phyloP scores from a whole-genome alignment of 1,140 invertebrate species.

The Pseudomyrmex dendroicus region DNA sequence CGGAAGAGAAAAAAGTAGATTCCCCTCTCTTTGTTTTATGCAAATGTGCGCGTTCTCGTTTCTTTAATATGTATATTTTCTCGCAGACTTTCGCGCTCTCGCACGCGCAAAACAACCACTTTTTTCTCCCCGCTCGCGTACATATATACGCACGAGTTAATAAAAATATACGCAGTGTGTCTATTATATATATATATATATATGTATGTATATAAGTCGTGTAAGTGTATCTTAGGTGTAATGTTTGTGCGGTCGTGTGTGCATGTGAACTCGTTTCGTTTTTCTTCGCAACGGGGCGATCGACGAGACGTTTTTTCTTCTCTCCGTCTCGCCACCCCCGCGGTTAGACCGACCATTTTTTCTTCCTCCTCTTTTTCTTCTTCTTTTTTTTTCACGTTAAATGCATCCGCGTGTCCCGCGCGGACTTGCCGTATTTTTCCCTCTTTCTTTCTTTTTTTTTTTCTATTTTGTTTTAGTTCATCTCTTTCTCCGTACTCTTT shows the following conservation, averaged over 20 bases:
- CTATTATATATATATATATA: slow-evolving; percentile 31
- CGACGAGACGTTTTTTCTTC: slow-evolving; percentile 35
- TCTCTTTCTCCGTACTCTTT: not conserved
- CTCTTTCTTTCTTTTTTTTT: not conserved
- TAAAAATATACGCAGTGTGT: slow-evolving; percentile 76
- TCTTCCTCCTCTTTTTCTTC: not conserved
- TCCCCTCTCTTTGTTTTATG: slow-evolving; percentile 30
- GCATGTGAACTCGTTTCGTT: slow-evolving; percentile 66
- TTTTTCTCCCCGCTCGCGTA: slow-evolving; percentile 54
- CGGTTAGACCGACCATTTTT: slow-evolving; percentile 34
- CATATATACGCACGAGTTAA: slow-evolving; percentile 68
- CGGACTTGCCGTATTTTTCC: not conserved
- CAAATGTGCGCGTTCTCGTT: slow-evolving; percentile 50
- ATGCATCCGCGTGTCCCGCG: slow-evolving; percentile 24
- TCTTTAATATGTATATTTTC: not conserved
- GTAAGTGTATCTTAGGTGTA: slow-evolving; percentile 51
- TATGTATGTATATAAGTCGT: slow-evolving; percentile 11
- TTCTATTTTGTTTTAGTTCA: too few species aligned
- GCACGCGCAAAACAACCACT: slow-evolving; percentile 31
- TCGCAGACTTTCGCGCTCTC: too few species aligned
- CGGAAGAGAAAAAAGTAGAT: slow-evolving; percentile 77
- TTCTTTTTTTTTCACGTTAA: slow-evolving; percentile 10
- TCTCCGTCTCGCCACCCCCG: slow-evolving; percentile 22
- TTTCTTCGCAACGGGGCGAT: not conserved
- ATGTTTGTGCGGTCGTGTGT: slow-evolving; percentile 72